Percentiles rank a stretch among this genome's conserved stretches.
Evolutionary conservation across 2,113 vertebrate genomes (phyloP).

Genomic region (Brachyistius frenatus): DNA sequence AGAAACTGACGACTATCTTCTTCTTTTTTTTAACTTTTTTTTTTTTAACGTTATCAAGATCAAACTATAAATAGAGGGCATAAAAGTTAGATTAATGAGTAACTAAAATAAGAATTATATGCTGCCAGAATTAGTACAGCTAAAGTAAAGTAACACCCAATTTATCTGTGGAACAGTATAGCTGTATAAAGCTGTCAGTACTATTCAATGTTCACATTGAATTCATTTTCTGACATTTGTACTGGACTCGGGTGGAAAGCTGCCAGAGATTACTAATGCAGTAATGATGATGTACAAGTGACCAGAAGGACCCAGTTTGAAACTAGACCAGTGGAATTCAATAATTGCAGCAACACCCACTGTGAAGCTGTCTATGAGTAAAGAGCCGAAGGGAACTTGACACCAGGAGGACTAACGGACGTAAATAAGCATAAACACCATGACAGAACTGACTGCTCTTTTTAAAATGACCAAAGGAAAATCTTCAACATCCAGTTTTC

Average conservation of each 20-base stretch:
- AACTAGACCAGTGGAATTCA: not conserved
- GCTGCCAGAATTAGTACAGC: not conserved
- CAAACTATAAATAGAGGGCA: too few relatives aligned
- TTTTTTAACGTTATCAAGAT: too few relatives aligned
- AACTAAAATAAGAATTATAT: too few relatives aligned
- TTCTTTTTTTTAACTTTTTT: too few relatives aligned
- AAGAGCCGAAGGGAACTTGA: not conserved
- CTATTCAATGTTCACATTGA: too few relatives aligned
- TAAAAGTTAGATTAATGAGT: too few relatives aligned
- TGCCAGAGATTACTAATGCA: too few relatives aligned
- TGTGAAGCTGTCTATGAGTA: not conserved
- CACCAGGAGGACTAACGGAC: not conserved
- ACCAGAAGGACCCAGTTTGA: not conserved
- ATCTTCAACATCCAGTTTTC: not conserved
- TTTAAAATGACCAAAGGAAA: not conserved
- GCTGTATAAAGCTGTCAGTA: too few relatives aligned
- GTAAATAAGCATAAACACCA: constrained; percentile 1
- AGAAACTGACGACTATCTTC: too few relatives aligned
- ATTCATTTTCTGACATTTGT: not conserved
- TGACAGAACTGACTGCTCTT: not conserved
- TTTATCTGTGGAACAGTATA: not conserved
- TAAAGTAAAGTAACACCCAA: not conserved
- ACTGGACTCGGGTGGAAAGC: not conserved
- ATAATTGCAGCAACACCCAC: not conserved
- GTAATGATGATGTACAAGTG: not conserved